Evolutionary conservation across 2,797 vertebrate genomes (phyloP).

Genomic region (Tadarida brasiliensis): DNA sequence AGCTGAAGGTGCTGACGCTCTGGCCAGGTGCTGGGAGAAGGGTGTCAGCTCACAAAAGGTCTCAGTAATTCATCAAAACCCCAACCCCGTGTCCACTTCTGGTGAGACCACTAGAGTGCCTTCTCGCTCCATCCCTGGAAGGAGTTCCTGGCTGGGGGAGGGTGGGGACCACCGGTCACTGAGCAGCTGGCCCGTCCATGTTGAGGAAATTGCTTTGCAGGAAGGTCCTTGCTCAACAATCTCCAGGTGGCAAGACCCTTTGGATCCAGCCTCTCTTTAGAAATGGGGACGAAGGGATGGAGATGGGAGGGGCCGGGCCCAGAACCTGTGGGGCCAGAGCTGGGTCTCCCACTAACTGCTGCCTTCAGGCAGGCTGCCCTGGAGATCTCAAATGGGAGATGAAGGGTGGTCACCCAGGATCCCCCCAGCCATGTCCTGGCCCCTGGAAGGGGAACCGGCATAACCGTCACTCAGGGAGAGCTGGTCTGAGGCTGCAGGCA

Average conservation of each 20-base stretch:
- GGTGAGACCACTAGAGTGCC: rapidly evolving
- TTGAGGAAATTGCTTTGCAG: not conserved
- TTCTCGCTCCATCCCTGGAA: not conserved
- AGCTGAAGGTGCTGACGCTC: not conserved
- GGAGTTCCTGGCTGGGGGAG: not conserved
- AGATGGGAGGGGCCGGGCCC: not conserved
- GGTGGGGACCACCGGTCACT: rapidly evolving
- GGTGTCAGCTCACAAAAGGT: not conserved
- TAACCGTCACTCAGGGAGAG: not conserved
- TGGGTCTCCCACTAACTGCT: not conserved
- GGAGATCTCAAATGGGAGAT: not conserved
- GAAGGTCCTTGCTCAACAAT: not conserved
- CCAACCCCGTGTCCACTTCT: rapidly evolving
- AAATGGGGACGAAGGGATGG: not conserved
- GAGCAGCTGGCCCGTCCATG: not conserved
- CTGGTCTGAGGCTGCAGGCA: rapidly evolving
- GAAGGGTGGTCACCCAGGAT: not conserved
- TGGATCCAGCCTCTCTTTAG: not conserved
- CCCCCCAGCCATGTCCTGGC: not conserved
- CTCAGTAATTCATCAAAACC: rapidly evolving
- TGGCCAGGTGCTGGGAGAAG: not conserved
- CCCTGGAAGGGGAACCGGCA: not conserved
- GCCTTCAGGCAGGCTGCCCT: too few species aligned
- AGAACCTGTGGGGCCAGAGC: not conserved
- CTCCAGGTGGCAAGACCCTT: not conserved